phyloP scores from a whole-genome alignment of 2,888 invertebrate species.

The Latrodectus hesperus region DNA sequence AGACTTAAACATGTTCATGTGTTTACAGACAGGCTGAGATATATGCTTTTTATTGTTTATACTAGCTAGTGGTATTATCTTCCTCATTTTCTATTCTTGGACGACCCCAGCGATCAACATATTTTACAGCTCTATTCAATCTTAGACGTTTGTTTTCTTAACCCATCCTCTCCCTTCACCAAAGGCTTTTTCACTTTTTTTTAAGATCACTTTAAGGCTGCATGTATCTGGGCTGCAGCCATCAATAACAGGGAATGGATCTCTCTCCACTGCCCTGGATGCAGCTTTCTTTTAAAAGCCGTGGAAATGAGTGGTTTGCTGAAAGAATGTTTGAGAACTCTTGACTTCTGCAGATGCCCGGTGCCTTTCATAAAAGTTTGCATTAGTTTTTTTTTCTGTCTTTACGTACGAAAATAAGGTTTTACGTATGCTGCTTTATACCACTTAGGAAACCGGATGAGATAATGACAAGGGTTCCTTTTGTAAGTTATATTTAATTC shows the following conservation, averaged over 20 bases:
- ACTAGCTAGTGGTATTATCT: slow-evolving; percentile 29
- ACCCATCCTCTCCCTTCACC: not conserved
- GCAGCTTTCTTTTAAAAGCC: slow-evolving; percentile 18
- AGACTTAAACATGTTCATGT: slow-evolving; percentile 17
- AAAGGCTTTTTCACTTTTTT: not conserved
- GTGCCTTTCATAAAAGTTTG: slow-evolving; percentile 29
- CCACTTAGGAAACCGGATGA: not conserved
- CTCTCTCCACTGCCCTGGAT: not conserved
- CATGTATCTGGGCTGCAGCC: slow-evolving; percentile 41
- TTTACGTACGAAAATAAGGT: not conserved
- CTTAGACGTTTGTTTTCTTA: not conserved
- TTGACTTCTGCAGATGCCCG: slow-evolving; percentile 31
- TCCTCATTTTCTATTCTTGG: slow-evolving; percentile 54
- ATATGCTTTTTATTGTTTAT: slow-evolving; percentile 46
- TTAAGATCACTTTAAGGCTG: no score
- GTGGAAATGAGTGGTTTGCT: slow-evolving; percentile 28
- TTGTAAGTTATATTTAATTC: slow-evolving; percentile 26
- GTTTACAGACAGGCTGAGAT: slow-evolving; percentile 47
- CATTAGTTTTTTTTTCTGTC: not conserved
- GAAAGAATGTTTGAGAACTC: slow-evolving; percentile 44
- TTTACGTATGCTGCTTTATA: not conserved
- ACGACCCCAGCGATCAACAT: not conserved
- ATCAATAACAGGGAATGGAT: slow-evolving; percentile 50
- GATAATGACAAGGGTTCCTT: slow-evolving; percentile 28
- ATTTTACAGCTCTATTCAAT: not conserved